Conservation (phyloP, 1,140 invertebrate species). For the Maniola jurtina region DNA sequence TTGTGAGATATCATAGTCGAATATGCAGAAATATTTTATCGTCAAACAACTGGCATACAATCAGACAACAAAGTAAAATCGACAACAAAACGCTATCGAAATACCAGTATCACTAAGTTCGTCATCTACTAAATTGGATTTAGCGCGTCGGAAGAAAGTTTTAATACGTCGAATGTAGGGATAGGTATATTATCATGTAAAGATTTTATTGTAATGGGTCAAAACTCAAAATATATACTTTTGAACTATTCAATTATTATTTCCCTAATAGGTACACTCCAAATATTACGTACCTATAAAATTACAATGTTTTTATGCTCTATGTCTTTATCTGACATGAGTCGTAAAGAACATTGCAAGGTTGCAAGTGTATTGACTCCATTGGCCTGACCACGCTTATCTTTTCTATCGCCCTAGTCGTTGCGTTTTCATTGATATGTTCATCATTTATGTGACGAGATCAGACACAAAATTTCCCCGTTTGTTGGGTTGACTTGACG, state of each 20-base stretch:
- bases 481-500: slow-evolving; percentile 58
- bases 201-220: no score
- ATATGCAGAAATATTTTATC: background rate
- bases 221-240: no score
- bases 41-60: background rate
- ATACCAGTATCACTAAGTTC: background rate
- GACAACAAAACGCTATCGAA: background rate
- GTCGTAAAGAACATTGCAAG: slow-evolving; percentile 74
- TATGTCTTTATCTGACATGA: slow-evolving; percentile 75
- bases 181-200: no score
- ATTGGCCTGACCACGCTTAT: slow-evolving; percentile 68
- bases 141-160: background rate
- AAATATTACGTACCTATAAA: slow-evolving; percentile 44
- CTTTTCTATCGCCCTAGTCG: slow-evolving; percentile 50
- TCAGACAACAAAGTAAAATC: background rate
- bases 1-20: background rate
- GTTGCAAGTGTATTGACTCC: slow-evolving; percentile 76
- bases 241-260: background rate
- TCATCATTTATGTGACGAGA: slow-evolving; percentile 39
- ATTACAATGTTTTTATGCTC: slow-evolving; percentile 65
- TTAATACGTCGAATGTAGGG: no score
- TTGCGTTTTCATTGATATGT: slow-evolving; percentile 52
- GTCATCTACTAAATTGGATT: slow-evolving; percentile 3
- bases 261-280: slow-evolving; percentile 3
- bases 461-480: slow-evolving; percentile 51